Percentiles rank a stretch among this genome's conserved stretches.
Evolutionary conservation across 1,140 invertebrate genomes (phyloP).

Genomic region (Pomacea maculata): DNA sequence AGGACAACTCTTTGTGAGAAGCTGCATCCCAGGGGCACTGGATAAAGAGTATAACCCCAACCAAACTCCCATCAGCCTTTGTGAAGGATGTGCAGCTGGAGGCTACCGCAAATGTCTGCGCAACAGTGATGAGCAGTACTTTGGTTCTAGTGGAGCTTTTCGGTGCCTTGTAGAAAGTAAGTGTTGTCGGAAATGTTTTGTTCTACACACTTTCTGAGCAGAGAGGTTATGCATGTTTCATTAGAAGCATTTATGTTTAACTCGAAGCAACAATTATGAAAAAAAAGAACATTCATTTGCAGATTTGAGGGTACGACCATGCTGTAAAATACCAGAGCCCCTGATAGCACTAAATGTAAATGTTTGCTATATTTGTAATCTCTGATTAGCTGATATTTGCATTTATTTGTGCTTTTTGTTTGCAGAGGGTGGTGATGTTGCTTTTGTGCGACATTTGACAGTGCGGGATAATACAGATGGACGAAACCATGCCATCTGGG

Average conservation of each 20-base stretch:
- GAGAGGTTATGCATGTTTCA: too few species aligned
- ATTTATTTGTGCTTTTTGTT: constrained; percentile 14
- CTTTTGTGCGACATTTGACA: constrained; percentile 93
- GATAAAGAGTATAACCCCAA: constrained; percentile 80
- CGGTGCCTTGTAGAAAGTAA: constrained; percentile 88
- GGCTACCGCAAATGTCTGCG: constrained; percentile 83
- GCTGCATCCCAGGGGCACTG: constrained; percentile 88
- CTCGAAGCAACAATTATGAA: neutral
- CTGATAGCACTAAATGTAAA: neutral
- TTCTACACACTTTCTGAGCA: too few species aligned
- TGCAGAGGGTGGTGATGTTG: constrained; percentile 81
- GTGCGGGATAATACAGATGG: constrained; percentile 91
- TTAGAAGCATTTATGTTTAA: too few species aligned
- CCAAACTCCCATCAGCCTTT: constrained; percentile 81
- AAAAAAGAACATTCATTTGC: neutral
- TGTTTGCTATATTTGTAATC: neutral
- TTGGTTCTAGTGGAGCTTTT: constrained; percentile 88
- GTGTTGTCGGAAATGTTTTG: neutral
- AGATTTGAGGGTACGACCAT: neutral
- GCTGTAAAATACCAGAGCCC: neutral
- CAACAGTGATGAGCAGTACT: constrained; percentile 89
- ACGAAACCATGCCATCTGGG: constrained; percentile 88
- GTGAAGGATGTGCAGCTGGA: constrained; percentile 90
- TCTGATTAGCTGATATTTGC: neutral
- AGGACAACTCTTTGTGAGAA: constrained; percentile 87